Base-by-base conservation (phyloP, 92 coral and sea anemone genomes). In the Metridium senile region DNA sequence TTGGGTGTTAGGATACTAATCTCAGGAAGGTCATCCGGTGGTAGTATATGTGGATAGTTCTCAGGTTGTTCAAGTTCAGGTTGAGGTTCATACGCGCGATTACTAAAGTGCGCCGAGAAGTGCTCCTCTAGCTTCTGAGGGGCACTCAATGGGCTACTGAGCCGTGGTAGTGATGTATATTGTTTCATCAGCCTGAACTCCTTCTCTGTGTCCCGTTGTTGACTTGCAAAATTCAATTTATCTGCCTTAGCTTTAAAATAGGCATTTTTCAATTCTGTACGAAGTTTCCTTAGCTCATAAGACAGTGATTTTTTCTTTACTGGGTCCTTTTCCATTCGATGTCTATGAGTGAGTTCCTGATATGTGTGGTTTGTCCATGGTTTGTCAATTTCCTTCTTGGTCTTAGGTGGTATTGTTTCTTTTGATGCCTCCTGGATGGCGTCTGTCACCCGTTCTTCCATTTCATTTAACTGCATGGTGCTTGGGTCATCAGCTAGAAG, bases 61-160 rank as follows among this genome's bases (percentile, higher is more conserved):
- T 75, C 80, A 1, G 80, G 80, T 34, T 75, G 47, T 33, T 62
- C 80, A 2, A 75, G 33, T 34, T 75, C 80, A 23, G 80, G 80
- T 59, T 75, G 80, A 9, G 58, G 46, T 26, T 75, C 52, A 28
- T 26, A 57, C 61, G 30, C 11, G 0, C 72, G 68, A 1, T 21
- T 26, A 11, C 69, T 46, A 31, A 75, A 75, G 21, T 61, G 72
- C 27, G 25, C 26, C 11, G 70, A 1, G 46, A 74, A 74, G 47
- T 74, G 79, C 10, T 74, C 70, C 27, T 74, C 46, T 6, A 58
- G 46, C 26, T 74, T 74, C 20, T 26, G n/a, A 8, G 71, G 33
- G 9, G 70, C 8, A 23, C 62, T 28, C 20, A 54, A 21, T 25
- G 39, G 39, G 23, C 47, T 74, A 16, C 20, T 54, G 11, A 26